A percentile compares a stretch with the other conserved stretches of the same genome.
Conservation (phyloP, 2,113 vertebrate genomes). For the Nothobranchius furzeri region DNA sequence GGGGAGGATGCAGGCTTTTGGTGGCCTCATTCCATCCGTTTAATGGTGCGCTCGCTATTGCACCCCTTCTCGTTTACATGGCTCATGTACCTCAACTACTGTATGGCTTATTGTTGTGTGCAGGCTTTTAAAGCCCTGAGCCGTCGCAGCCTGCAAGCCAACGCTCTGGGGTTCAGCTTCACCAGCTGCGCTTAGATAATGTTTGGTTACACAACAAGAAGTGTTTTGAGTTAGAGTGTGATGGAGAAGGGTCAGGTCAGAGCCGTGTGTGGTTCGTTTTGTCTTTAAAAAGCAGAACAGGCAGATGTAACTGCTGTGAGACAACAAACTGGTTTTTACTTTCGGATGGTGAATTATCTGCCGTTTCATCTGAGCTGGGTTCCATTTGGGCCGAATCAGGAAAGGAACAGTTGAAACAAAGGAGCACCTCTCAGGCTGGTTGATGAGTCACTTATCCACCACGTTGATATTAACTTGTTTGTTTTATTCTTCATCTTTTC, state of each 20-base stretch:
- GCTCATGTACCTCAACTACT: conserved; percentile 52
- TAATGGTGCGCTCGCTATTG: conserved; percentile 65
- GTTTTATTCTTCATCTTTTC: too few species aligned
- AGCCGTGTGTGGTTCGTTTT: conserved; percentile 24
- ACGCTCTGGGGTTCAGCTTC: conserved; percentile 9
- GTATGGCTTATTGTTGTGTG: conserved; percentile 67
- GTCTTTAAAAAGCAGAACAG: conserved; percentile 42
- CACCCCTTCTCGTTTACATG: conserved; percentile 62
- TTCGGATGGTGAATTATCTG: conserved; percentile 15
- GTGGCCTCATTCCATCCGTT: conserved; percentile 53
- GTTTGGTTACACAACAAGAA: conserved; percentile 32
- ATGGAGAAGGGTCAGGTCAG: conserved; percentile 32
- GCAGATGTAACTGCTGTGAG: conserved; percentile 40
- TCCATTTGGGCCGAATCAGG: conserved; percentile 17
- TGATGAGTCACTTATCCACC: too few species aligned
- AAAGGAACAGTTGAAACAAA: neutral
- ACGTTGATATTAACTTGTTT: too few species aligned
- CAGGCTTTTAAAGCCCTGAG: conserved; percentile 41
- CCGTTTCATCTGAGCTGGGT: conserved; percentile 8
- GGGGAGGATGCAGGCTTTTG: conserved; percentile 28
- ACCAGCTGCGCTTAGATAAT: conserved; percentile 33
- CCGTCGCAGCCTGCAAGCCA: conserved; percentile 14
- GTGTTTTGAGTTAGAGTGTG: conserved; percentile 45
- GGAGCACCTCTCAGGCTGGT: too few species aligned
- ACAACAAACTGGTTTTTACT: conserved; percentile 34